Base-by-base conservation (phyloP, 2,113 vertebrate genomes). In the Rhea pennata region DNA sequence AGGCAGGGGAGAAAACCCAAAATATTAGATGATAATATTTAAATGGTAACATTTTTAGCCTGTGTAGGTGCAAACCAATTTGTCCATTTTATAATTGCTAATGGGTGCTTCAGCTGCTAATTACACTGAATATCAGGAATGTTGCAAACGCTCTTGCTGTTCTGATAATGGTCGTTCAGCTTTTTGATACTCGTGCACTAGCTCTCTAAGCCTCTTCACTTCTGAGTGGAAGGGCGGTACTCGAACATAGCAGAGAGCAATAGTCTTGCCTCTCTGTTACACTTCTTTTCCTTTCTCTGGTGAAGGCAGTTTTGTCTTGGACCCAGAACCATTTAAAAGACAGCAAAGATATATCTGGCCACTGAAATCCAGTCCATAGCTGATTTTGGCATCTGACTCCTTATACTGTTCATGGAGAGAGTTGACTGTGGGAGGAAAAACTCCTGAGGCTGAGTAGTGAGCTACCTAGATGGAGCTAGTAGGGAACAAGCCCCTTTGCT, bases 71-170 rank as follows among this genome's bases (percentile, higher is more conserved):
- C 88, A 91, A 98, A 98, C 96, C 95, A 98, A 98, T 98, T 98
- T 98, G 97, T 97, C 98, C 94, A 97, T 98, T 98, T 98, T 98
- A 97, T 97, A 98, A 98, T 98, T 98, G 98, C 97, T 98, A 98
- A 98, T 98, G 98, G 97, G 96, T 98, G 97, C 98, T 98, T 98
- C 98, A 98, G 98, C 96, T 98, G 97, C 75, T 98, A 98, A 98
- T 98, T 98, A 98, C 96, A 97, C 94, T 97, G 98, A 98, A 97
- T 97, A 98, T 98, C 95, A 97, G 86, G 97, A 96, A 97, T 95
- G 94, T 92, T 96, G 95, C 80, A 95, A 89, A 92, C 87, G 83
- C 84, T 87, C 58, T 64, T 95, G 91, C 48, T 65, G 31, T 74
- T 85, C 83, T 87, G 42, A 50, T n/a, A 80, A 67, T 50, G 5